phyloP scores from a whole-genome alignment of 1,140 invertebrate species.

The Drosophila ogumai region DNA sequence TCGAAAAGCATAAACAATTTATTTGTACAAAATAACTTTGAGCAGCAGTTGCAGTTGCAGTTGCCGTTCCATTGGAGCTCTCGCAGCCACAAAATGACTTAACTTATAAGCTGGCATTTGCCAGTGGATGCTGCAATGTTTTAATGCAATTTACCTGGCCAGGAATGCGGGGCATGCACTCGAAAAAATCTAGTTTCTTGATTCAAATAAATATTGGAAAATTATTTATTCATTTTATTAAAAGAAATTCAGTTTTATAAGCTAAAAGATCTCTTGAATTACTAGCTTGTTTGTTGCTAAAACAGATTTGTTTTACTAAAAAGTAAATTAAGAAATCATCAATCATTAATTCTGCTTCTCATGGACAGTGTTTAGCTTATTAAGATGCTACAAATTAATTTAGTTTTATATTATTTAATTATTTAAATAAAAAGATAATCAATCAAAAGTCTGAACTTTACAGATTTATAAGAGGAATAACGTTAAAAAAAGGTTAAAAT shows the following conservation, averaged over 20 bases:
- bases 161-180: conserved; percentile 38
- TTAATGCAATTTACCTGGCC: conserved; percentile 74
- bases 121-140: conserved; percentile 53
- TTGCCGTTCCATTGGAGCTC: conserved; percentile 24
- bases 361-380: background rate
- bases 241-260: background rate
- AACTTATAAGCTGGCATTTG: conserved; percentile 77
- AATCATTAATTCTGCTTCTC: background rate
- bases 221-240: no score
- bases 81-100: conserved; percentile 72
- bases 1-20: conserved; percentile 80
- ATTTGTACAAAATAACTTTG: conserved; percentile 73
- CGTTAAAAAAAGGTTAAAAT: background rate
- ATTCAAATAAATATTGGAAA: background rate
- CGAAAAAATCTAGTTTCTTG: conserved; percentile 22
- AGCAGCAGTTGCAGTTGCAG: conserved; percentile 46
- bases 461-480: background rate
- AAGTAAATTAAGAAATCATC: background rate
- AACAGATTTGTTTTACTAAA: background rate
- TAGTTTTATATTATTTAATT: background rate
- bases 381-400: background rate
- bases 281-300: no score
- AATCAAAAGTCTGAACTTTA: background rate
- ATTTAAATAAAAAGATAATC: background rate
- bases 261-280: background rate